phyloP scores from a whole-genome alignment of 2,888 invertebrate genomes.

The Acanthoscelides obtectus region DNA sequence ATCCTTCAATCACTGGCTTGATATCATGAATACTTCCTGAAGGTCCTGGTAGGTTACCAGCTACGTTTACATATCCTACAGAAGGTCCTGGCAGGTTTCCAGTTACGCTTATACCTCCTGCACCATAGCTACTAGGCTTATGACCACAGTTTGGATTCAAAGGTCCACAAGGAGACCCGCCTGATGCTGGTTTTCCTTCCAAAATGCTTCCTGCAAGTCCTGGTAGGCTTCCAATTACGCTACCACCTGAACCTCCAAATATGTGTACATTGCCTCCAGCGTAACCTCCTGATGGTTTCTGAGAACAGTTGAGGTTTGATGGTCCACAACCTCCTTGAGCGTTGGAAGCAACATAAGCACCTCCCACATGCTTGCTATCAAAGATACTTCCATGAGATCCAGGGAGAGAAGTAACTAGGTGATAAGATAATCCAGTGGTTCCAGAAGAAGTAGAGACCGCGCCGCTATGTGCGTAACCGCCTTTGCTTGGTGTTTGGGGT shows the following conservation, averaged over 20 bases:
- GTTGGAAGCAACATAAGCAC: neutral
- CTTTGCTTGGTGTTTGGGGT: neutral
- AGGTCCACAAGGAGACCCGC: neutral
- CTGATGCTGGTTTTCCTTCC: neutral
- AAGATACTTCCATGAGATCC: slow-evolving; percentile 20
- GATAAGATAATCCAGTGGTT: slow-evolving; percentile 7
- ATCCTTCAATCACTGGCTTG: slow-evolving; percentile 15
- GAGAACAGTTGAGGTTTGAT: neutral
- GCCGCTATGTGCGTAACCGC: slow-evolving; percentile 1
- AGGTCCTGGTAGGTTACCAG: slow-evolving; percentile 9
- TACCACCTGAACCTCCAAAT: no score
- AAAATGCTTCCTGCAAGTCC: neutral
- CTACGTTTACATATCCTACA: neutral
- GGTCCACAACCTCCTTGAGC: neutral
- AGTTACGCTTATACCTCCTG: neutral
- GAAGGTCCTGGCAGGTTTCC: slow-evolving; percentile 5
- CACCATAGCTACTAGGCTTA: neutral
- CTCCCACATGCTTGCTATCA: slow-evolving; percentile 16
- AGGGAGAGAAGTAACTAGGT: slow-evolving; percentile 18
- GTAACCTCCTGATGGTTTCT: neutral
- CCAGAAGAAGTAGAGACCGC: slow-evolving; percentile 4
- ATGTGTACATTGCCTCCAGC: neutral
- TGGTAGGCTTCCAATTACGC: no score
- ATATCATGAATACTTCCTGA: slow-evolving; percentile 22
- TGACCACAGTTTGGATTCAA: neutral